Evolutionary conservation across 1,140 invertebrate species (phyloP).

Genomic region (Trinorchestia longiramus): DNA sequence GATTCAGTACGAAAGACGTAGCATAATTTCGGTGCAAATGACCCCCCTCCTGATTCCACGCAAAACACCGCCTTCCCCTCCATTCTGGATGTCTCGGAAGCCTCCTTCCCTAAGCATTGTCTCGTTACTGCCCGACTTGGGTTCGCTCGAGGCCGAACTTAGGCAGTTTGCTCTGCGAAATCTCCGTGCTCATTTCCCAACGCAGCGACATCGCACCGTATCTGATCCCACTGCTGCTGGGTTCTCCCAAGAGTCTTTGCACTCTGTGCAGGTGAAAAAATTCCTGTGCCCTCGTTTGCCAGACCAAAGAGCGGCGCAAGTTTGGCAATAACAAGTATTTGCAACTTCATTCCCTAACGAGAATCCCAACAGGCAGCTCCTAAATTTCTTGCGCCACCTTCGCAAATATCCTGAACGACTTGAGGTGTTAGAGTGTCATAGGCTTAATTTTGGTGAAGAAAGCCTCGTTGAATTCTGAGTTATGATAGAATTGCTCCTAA

Average conservation of each 20-base stretch:
- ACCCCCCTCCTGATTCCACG: not conserved
- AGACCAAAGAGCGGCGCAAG: conserved; percentile 20
- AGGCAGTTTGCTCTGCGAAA: conserved; percentile 39
- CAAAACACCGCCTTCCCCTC: not conserved
- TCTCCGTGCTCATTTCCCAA: conserved; percentile 28
- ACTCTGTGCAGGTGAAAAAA: conserved; percentile 4
- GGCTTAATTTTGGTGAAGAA: not conserved
- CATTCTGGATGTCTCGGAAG: not conserved
- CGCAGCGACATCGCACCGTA: conserved; percentile 5
- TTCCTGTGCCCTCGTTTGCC: not conserved
- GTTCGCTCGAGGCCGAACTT: conserved; percentile 13
- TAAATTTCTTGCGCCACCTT: not conserved
- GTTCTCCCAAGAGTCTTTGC: not conserved
- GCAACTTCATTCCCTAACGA: conserved; percentile 4
- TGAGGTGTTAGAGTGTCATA: not conserved
- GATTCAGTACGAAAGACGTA: not conserved
- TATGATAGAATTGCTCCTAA: not conserved
- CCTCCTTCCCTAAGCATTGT: conserved; percentile 11
- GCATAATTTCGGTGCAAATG: not conserved
- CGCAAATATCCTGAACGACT: not conserved
- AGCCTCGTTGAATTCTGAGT: not conserved
- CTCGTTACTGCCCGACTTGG: conserved; percentile 20
- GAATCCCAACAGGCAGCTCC: conserved; percentile 12
- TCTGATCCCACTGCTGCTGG: conserved; percentile 31
- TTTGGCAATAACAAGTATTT: conserved; percentile 33